These are phyloP conservation scores for Epicauta chinensis DNA, from an alignment of 1,140 invertebrate genomes.

Conservation along the genomic window DNA sequence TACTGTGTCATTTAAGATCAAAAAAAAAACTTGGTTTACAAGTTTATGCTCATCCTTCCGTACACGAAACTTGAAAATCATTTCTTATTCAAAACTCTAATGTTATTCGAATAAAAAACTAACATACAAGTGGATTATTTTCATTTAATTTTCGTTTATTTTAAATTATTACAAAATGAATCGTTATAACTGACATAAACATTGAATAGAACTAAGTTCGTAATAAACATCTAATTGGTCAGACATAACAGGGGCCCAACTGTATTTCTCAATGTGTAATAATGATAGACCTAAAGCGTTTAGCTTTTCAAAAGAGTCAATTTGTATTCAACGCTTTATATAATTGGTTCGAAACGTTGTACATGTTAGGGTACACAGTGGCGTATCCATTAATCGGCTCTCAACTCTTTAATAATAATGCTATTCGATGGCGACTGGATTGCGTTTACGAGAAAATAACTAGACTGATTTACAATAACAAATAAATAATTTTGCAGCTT, in stretches of 20 bases:
- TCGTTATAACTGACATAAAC: slow-evolving; percentile 14
- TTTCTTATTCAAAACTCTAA: too few relatives aligned
- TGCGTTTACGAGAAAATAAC: too few relatives aligned
- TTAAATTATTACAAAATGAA: background rate
- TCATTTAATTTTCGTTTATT: background rate
- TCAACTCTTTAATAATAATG: background rate
- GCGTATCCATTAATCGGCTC: background rate
- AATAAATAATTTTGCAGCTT: too few relatives aligned
- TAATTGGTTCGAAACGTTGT: slow-evolving; percentile 28
- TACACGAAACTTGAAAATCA: too few relatives aligned
- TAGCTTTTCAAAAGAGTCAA: slow-evolving; percentile 37
- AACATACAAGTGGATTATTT: background rate
- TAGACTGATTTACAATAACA: too few relatives aligned
- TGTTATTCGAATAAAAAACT: background rate
- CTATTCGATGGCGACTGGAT: too few relatives aligned
- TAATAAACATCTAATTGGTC: slow-evolving; percentile 19
- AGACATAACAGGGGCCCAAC: slow-evolving; percentile 29
- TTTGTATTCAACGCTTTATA: slow-evolving; percentile 38
- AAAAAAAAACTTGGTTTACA: too few relatives aligned
- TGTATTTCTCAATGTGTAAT: slow-evolving; percentile 19
- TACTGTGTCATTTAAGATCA: too few relatives aligned
- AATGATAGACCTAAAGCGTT: slow-evolving; percentile 37
- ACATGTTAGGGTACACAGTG: slow-evolving; percentile 13
- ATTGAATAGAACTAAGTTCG: slow-evolving; percentile 5
- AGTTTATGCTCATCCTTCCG: too few relatives aligned